Percentiles rank a stretch among this genome's conserved stretches.
Evolutionary conservation across 2,797 vertebrate genomes (phyloP).

Genomic region (Eulemur mongoz): DNA sequence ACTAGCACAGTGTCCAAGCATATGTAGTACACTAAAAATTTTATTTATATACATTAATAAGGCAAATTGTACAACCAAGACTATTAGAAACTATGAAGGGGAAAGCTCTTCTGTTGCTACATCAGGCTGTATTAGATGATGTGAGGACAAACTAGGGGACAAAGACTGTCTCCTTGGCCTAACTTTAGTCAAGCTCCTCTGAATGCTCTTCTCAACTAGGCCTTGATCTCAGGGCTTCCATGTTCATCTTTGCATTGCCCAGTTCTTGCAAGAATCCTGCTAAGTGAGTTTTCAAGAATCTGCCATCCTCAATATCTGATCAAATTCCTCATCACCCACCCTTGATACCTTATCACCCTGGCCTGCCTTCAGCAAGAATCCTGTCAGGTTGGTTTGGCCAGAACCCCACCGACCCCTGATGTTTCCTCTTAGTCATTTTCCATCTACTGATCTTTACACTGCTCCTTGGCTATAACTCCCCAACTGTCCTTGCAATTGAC

Average conservation of each 20-base stretch:
- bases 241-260: background rate
- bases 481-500: background rate
- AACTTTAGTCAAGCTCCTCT: background rate
- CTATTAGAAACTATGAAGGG: background rate
- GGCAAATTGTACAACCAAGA: background rate
- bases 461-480: background rate
- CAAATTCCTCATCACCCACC: background rate
- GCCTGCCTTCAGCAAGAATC: background rate
- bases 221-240: background rate
- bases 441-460: background rate
- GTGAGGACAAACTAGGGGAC: background rate
- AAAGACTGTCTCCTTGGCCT: background rate
- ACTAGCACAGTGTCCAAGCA: background rate
- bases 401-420: background rate
- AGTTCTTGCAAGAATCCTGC: background rate
- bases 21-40: background rate
- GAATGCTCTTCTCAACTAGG: background rate
- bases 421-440: background rate
- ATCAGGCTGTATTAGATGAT: background rate
- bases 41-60: constrained; percentile 1
- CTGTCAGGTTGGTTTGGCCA: background rate
- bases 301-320: background rate
- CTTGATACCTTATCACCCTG: background rate
- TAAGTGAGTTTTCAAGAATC: background rate
- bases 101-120: background rate